These are phyloP conservation scores for Eulemur rufifrons DNA, from an alignment of 2,113 vertebrate genomes.

Conservation along the genomic window DNA sequence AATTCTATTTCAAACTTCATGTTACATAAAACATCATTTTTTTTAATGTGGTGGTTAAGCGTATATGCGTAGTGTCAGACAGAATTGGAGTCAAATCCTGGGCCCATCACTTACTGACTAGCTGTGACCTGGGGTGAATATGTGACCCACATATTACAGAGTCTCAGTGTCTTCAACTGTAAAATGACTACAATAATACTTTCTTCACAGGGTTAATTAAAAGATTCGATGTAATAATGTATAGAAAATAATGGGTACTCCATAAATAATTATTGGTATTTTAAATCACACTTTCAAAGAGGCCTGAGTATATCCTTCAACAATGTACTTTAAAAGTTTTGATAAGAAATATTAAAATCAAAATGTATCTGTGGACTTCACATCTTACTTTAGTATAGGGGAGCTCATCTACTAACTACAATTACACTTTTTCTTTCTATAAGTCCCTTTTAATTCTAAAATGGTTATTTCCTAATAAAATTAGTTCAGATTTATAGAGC, in stretches of 20 bases:
- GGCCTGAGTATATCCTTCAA: neutral
- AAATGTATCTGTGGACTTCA: neutral
- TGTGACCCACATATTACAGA: neutral
- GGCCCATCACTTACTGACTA: neutral
- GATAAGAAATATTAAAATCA: conserved; percentile 18
- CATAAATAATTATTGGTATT: neutral
- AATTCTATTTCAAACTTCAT: neutral
- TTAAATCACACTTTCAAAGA: neutral
- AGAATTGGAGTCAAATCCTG: neutral
- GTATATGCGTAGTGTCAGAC: neutral
- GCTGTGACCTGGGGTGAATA: neutral
- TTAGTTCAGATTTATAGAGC: neutral
- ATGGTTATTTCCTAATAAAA: neutral
- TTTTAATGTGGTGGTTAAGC: neutral
- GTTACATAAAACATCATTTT: neutral
- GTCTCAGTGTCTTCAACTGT: neutral
- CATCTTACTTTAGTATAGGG: neutral
- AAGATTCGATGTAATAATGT: neutral
- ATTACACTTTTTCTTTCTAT: neutral
- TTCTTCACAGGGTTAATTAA: neutral
- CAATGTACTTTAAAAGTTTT: neutral
- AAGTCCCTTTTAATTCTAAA: neutral
- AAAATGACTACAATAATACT: neutral
- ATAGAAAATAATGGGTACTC: neutral
- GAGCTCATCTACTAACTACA: neutral